phyloP scores from a whole-genome alignment of 53 echinoderm and acorn worm species.

The Actinopyga echinites region DNA sequence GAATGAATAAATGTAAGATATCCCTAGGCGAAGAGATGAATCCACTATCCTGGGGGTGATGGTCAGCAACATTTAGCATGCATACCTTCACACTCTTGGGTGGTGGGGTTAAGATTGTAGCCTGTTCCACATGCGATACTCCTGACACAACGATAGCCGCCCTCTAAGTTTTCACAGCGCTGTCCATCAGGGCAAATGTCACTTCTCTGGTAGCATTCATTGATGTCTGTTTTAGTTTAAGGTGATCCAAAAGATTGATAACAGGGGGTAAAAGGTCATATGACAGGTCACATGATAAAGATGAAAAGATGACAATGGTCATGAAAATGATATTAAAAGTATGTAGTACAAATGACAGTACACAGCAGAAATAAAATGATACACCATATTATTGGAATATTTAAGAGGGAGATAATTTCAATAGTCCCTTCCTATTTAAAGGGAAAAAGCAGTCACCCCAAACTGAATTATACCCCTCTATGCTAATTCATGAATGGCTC shows the following conservation, averaged over 20 bases:
- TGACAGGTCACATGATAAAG: background rate
- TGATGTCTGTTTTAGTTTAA: conserved; percentile 63
- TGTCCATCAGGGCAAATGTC: conserved; percentile 61
- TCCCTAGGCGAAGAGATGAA: no score
- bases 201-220: conserved; percentile 69
- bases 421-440: no score
- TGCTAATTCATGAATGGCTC: no score
- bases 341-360: background rate
- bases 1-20: no score
- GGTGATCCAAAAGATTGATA: background rate
- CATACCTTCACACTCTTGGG: conserved; percentile 82
- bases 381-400: background rate
- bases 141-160: conserved; percentile 70
- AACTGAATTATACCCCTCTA: no score
- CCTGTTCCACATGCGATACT: conserved; percentile 85
- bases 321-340: background rate
- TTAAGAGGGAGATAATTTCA: background rate
- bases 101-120: conserved; percentile 67
- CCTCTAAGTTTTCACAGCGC: conserved; percentile 71
- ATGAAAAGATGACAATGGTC: background rate
- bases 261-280: background rate
- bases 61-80: no score
- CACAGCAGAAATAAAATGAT: background rate
- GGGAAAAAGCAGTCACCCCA: no score
- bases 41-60: no score